Evolutionary conservation across 2,113 vertebrate species (phyloP), one percentile per base, ranked within the genome.

Genomic region (Pungitius pungitius): DNA sequence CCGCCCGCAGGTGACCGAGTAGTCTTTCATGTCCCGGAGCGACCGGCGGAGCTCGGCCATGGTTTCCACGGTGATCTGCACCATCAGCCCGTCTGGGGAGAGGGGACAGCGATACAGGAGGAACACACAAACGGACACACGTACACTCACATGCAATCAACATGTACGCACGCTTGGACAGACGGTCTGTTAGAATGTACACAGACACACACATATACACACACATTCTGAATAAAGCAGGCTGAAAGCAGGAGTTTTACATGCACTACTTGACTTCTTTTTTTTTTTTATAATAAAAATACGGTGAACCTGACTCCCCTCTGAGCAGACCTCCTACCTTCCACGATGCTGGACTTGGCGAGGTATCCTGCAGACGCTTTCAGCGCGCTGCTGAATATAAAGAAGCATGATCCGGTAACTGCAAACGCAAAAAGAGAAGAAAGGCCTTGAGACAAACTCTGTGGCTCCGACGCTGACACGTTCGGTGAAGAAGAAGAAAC

Each of bases 401-500:
- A 99, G 85, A 99, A 99, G 90, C 97, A 98, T 64, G 98, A 97
- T 87, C 97, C 97, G 64, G 98, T 99, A 71, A 99, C 97, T 99
- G 92, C 62, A 94, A 8, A 33, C 24, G 13, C 5, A 52, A 51
- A 59, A 22, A 56, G 47, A 7, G 8, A 68, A 8, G 13, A 30
- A 22, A 4, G 0, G 55, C 3, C 1, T 26, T 57, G 14, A 82
- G 20, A 64, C 6, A 73, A 37, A 69, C 22, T 49, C 6, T 33
- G 6, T n/a, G 2, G 20, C 27, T 66, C 49, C 8, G 40, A 5
- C 40, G 37, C n/a, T 30, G 40, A 8, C n/a, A 7, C 2, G 15
- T 47, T 17, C 49, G 3, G 9, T 58, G 91, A 94, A 52, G 91
- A 55, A 20, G 8, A 47, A 69, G 54, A 64, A 43, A 54, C 90